Conservation (phyloP, 2,113 vertebrate genomes). For the Xerus inauris region DNA sequence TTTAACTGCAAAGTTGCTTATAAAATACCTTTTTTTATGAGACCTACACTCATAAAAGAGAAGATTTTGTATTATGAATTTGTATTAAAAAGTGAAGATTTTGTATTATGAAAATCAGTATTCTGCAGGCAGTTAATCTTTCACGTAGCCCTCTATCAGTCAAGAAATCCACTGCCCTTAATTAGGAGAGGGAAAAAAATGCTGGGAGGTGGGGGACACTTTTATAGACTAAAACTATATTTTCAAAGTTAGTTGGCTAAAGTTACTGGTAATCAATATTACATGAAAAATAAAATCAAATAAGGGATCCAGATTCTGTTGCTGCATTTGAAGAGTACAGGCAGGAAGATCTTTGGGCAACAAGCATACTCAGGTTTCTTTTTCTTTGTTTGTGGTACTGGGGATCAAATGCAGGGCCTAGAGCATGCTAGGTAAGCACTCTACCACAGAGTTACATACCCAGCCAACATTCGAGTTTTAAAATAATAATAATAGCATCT, state of each 20-base stretch:
- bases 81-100: neutral
- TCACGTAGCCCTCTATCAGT: neutral
- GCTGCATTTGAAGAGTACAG: neutral
- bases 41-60: neutral
- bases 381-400: too few relatives aligned
- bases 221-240: neutral
- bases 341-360: neutral
- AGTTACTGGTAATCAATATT: neutral
- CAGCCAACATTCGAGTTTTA: neutral
- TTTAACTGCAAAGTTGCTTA: neutral
- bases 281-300: conserved; percentile 36
- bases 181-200: neutral
- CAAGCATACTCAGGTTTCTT: neutral
- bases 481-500: neutral
- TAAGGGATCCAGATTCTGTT: neutral
- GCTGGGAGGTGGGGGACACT: too few relatives aligned
- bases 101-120: neutral
- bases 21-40: conserved; percentile 26
- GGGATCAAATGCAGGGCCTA: too few relatives aligned
- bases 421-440: too few relatives aligned
- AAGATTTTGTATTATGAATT: neutral
- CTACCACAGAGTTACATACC: too few relatives aligned
- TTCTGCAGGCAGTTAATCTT: neutral
- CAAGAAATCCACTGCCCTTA: neutral
- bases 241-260: neutral